phyloP scores from a whole-genome alignment of 1,140 invertebrate genomes.

The Aricia agestis region DNA sequence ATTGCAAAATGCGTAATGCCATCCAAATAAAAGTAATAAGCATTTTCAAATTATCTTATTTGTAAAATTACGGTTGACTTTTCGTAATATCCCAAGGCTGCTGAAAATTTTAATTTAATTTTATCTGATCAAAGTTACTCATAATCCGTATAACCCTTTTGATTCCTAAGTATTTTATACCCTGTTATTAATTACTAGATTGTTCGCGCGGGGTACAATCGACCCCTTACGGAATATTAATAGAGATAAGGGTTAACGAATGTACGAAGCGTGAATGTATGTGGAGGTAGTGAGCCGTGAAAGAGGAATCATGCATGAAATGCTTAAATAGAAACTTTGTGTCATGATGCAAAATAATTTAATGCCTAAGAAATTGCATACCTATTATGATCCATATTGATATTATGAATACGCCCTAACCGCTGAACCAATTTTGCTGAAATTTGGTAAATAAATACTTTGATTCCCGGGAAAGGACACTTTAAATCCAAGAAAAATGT shows the following conservation, averaged over 20 bases:
- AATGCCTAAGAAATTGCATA: no score
- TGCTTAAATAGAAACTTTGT: not conserved
- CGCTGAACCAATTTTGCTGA: no score
- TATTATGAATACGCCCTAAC: no score
- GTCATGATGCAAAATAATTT: not conserved
- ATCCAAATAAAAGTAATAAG: no score
- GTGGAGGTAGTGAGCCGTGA: constrained; percentile 5
- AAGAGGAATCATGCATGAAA: not conserved
- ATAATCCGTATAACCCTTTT: constrained; percentile 24
- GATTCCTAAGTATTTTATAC: constrained; percentile 34
- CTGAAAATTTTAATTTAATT: not conserved
- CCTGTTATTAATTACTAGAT: constrained; percentile 48
- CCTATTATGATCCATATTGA: no score
- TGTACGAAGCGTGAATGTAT: constrained; percentile 26
- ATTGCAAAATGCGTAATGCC: no score
- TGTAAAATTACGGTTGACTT: not conserved
- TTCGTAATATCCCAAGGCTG: not conserved
- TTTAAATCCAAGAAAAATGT: no score
- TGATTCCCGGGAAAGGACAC: no score
- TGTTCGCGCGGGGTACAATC: constrained; percentile 47
- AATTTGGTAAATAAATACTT: no score
- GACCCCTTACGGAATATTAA: constrained; percentile 45
- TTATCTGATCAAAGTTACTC: constrained; percentile 6
- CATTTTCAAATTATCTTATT: not conserved
- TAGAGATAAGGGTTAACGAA: constrained; percentile 51